phyloP scores from a whole-genome alignment of 2,888 invertebrate species.

The Opisthograptis luteolata region DNA sequence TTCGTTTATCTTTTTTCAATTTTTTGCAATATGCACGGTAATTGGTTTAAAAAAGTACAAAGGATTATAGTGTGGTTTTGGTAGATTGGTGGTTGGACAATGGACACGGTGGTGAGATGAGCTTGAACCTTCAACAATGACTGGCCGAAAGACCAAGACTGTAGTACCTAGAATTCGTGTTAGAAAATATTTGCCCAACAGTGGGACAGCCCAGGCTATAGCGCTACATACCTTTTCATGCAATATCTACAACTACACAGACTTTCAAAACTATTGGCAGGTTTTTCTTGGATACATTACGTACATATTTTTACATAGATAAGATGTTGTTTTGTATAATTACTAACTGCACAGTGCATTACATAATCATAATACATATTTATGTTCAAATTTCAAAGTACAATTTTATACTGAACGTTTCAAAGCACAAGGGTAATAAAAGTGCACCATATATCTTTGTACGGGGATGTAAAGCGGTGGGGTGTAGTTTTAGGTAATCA shows the following conservation, averaged over 20 bases:
- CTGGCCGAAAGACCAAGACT: too few species aligned
- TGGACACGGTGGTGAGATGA: too few species aligned
- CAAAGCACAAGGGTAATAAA: conserved; percentile 16
- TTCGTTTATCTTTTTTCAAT: too few species aligned
- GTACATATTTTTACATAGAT: conserved; percentile 11
- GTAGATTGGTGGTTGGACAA: too few species aligned
- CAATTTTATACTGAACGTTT: conserved; percentile 5
- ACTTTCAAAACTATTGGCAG: conserved; percentile 5
- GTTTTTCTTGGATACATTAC: conserved; percentile 5
- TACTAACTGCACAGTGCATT: conserved; percentile 8
- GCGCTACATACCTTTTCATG: conserved; percentile 3
- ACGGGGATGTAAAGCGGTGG: conserved; percentile 42
- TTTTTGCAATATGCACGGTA: too few species aligned
- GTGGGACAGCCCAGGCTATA: too few species aligned
- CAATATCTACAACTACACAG: conserved; percentile 15
- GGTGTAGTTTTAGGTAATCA: conserved; percentile 35
- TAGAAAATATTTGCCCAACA: too few species aligned
- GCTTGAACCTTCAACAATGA: too few species aligned
- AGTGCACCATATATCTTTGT: conserved; percentile 16
- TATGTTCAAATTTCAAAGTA: not conserved
- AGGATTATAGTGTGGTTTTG: too few species aligned
- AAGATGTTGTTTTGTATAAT: not conserved
- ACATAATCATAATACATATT: not conserved
- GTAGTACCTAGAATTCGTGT: too few species aligned
- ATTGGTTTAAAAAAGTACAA: too few species aligned